Base-by-base conservation (phyloP, 2,888 invertebrate species). In the Corythucha ciliata region DNA sequence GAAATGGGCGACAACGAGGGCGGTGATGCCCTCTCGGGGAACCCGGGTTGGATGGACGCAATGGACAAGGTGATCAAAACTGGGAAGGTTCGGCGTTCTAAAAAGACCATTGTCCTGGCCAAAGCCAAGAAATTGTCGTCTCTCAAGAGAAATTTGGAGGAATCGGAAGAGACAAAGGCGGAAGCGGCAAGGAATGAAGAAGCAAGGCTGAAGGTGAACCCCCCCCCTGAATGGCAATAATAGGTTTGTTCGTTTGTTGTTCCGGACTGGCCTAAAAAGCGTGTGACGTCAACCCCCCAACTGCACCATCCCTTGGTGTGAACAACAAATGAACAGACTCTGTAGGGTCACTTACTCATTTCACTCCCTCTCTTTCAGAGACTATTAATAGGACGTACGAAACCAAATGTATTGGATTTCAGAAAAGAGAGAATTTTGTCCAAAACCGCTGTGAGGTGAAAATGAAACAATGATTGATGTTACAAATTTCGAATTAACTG, bases 71-170 rank as follows among this genome's bases (percentile, higher is more conserved):
- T 33, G 7, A 33, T 16, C 5, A 33, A 33, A 33, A 14, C 33
- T 16, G 4, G 14, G 18, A 33, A 33, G 18, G n/a, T n/a, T n/a
- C n/a, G n/a, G n/a, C n/a, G n/a, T n/a, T n/a, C n/a, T n/a, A 33
- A 33, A 18, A 33, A 33, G 18, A 33, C 33, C 14, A 33, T 33
- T 18, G 33, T 33, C 18, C 18, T 33, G 33, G 33, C 33, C 33
- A 33, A 33, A 33, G 33, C 33, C 3, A 33, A 33, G 18, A 33
- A 18, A 33, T 18, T 33, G 8, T 16, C 33, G 8, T 16, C 33
- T 18, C 14, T 33, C 14, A 33, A 33, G 18, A 33, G 14, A 4
- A 33, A 33, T 16, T 14, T 16, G 18, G 33, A 33, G 18, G 33
- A 33, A 33, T 16, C 33, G 18, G 33, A 33, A 33, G 33, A 33